Evolutionary conservation across 2,888 invertebrate species (phyloP).

Genomic region (Deilephila elpenor): DNA sequence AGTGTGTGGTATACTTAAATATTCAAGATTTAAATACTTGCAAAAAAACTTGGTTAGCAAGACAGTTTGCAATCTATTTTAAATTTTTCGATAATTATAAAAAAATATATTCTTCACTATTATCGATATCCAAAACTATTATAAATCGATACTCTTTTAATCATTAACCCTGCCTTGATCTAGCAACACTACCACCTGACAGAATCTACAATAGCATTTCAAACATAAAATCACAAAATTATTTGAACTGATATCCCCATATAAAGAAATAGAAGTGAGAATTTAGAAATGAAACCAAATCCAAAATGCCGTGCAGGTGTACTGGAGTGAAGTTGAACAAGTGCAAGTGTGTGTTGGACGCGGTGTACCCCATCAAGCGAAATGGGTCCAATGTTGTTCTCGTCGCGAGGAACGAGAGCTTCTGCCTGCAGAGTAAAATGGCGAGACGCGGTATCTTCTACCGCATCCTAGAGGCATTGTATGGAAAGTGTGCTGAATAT

Average conservation of each 20-base stretch:
- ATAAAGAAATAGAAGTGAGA: neutral
- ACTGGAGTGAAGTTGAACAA: conserved; percentile 37
- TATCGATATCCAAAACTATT: no score
- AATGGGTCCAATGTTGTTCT: conserved; percentile 33
- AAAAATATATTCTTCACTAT: no score
- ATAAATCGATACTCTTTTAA: no score
- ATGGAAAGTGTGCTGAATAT: conserved; percentile 57
- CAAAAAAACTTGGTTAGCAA: no score
- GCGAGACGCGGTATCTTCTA: conserved; percentile 32
- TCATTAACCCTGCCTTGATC: no score
- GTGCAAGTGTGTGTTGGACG: conserved; percentile 42
- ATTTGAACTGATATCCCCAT: no score
- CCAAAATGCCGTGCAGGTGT: conserved; percentile 42
- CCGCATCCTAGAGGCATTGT: conserved; percentile 42
- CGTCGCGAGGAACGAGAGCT: conserved; percentile 30
- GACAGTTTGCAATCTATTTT: no score
- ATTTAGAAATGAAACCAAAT: conserved; percentile 24
- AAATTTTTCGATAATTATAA: no score
- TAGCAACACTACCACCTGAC: no score
- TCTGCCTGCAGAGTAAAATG: neutral
- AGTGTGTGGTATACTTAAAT: no score
- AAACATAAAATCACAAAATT: conserved; percentile 6
- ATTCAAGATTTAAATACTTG: no score
- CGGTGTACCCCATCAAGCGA: conserved; percentile 23
- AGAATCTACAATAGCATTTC: no score